Evolutionary conservation across 2,113 vertebrate species (phyloP).

Genomic region (Thunnus thynnus): DNA sequence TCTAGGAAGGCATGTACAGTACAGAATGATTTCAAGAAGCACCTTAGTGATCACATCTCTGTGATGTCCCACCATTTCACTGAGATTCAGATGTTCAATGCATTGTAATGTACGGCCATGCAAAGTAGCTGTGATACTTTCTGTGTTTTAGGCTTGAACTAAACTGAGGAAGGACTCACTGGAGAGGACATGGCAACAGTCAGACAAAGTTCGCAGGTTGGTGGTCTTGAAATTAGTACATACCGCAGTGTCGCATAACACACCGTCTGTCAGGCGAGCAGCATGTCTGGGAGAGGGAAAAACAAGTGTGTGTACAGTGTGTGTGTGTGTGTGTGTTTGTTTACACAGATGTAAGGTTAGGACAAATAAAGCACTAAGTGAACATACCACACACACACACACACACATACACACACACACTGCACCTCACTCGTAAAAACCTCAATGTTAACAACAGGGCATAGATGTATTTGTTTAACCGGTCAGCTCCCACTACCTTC

Average conservation of each 20-base stretch:
- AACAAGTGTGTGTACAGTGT: not conserved
- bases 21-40: not conserved
- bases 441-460: too few relatives aligned
- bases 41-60: too few relatives aligned
- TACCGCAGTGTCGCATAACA: not conserved
- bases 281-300: not conserved
- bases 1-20: not conserved
- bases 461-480: too few relatives aligned
- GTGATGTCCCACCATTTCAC: too few relatives aligned
- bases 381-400: not conserved
- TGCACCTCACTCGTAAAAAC: not conserved
- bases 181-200: not conserved
- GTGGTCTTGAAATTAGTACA: not conserved
- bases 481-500: too few relatives aligned
- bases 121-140: not conserved
- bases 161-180: not conserved
- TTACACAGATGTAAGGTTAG: not conserved
- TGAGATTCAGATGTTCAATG: constrained; percentile 25
- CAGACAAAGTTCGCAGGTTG: not conserved
- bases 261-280: not conserved
- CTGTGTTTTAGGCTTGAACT: not conserved
- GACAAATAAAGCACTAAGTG: not conserved
- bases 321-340: not conserved
- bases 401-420: not conserved
- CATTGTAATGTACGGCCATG: not conserved